Base-by-base conservation (phyloP, 2,888 invertebrate genomes). In the Drosophila picticornis region DNA sequence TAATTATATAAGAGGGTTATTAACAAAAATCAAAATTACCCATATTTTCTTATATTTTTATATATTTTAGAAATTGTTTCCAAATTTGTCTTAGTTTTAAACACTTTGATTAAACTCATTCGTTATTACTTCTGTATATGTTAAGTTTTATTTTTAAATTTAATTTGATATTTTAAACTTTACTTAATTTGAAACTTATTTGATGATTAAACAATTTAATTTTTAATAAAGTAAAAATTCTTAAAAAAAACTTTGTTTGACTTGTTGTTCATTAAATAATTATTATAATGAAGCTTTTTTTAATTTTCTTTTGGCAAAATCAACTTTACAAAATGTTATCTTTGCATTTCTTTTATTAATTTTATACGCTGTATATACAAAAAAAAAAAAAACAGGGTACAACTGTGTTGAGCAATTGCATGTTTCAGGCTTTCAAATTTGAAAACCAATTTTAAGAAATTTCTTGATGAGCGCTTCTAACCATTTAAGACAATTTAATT, bases 221-320 rank as follows among this genome's bases (percentile, higher is more conserved):
- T 66, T 66, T 31, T 31, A 40, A 11, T 29, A n/a, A 29, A 2
- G 3, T 56, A 34, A n/a, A 50, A n/a, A 13, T 60, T 32, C 27
- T 36, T 22, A 31, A 27, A 32, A 27, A 29, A 29, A 56, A 51
- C 9, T 46, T 68, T 27, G 32, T 29, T 68, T 46, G 16, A 55
- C n/a, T 60, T 22, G 31, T 34, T 68, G 51, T 50, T 34, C 46
- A 51, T 58, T 31, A 52, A 71, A 71, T 25, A 50, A 64, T 53
- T 71, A 32, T 40, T 48, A 29, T 29, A 58, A 50, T 36, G n/a
- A 2, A 19, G 27, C 22, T 46, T 11, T 31, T 13, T 27, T 29
- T 25, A 11, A 11, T 43, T 67, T 58, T 31, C 51, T 27, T 11
- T 29, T n/a, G 7, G 58, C 43, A 40, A 61, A n/a, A 60, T 67